Evolutionary conservation across 2,797 vertebrate genomes (phyloP), one percentile per base, ranked within the genome.

Genomic region (Poeciliopsis paucimaculata): DNA sequence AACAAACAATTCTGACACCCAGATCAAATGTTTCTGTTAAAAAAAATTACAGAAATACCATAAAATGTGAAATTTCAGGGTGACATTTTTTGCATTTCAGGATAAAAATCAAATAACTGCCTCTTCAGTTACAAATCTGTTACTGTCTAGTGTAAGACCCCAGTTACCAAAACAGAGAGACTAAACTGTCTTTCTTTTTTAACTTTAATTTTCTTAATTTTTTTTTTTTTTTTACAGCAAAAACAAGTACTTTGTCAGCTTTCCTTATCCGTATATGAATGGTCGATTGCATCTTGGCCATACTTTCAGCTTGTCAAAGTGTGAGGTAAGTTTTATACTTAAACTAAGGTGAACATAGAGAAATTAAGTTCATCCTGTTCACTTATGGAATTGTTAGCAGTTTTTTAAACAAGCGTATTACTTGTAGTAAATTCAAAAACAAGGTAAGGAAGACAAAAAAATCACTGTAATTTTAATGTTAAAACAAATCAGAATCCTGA

Each of bases 181-280:
- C 49, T 26, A 26, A 10, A 53, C 23, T 3, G 51, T 53, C 8
- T 53, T 53, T 53, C 1, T 36, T 51, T 51, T 51, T 11, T 53
- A 26, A 53, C 2, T 53, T 53, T 53, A 10, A 53, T 53, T 53
- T 10, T 53, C 41, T 71, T 15, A 36, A 10, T 28, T 72, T 71
- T 43, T 2, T 43, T 43, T 43, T 1, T 72, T 72, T 36, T 26
- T 41, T 84, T 86, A 3, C 89, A 99, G 98, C 91, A 96, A 96
- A 87, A 96, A 91, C 88, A 99, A 99, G 85, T 99, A 95, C 93
- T 96, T 99, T 89, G 97, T 97, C 78, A 98, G 96, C 5, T 99
- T 99, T 86, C 98, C 98, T 0, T 99, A 99, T 79, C 98, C 98
- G 0, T 99, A 99, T 91, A 99, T 99, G 98, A 99, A 99, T 26